Evolutionary conservation across 2,113 vertebrate genomes (phyloP).

Genomic region (Pholis gunnellus): DNA sequence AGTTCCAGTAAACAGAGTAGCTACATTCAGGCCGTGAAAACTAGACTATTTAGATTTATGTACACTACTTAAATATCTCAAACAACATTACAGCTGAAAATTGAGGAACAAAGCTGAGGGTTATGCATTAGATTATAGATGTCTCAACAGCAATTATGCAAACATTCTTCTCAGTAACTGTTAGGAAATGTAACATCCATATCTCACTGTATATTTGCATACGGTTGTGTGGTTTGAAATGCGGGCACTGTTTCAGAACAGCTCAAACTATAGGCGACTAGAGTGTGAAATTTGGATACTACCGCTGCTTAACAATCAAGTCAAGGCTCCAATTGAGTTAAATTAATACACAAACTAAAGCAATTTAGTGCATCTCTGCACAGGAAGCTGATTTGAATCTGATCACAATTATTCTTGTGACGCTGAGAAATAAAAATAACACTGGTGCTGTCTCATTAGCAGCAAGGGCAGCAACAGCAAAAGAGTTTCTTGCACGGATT

Average conservation of each 20-base stretch:
- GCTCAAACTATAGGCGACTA: neutral
- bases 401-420: neutral
- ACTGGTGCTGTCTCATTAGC: slow-evolving; percentile 52
- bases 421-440: neutral
- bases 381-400: neutral
- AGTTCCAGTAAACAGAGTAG: slow-evolving; percentile 15
- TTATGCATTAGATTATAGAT: neutral
- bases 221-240: slow-evolving; percentile 48
- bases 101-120: neutral
- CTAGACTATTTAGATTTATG: neutral
- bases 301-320: neutral
- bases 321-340: neutral
- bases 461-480: slow-evolving; percentile 93
- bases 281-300: neutral
- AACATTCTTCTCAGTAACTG: slow-evolving; percentile 21
- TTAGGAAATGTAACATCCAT: slow-evolving; percentile 50
- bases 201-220: slow-evolving; percentile 53
- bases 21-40: slow-evolving; percentile 4
- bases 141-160: slow-evolving; percentile 17
- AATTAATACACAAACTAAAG: slow-evolving; percentile 24
- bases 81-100: neutral
- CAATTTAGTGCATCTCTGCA: neutral
- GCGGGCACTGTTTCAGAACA: slow-evolving; percentile 6
- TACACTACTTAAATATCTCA: slow-evolving; percentile 35
- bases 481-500: slow-evolving; percentile 91